These are phyloP conservation scores for Hirtodrosophila cameraria DNA, from an alignment of 2,888 invertebrate species.

Conservation along the genomic window DNA sequence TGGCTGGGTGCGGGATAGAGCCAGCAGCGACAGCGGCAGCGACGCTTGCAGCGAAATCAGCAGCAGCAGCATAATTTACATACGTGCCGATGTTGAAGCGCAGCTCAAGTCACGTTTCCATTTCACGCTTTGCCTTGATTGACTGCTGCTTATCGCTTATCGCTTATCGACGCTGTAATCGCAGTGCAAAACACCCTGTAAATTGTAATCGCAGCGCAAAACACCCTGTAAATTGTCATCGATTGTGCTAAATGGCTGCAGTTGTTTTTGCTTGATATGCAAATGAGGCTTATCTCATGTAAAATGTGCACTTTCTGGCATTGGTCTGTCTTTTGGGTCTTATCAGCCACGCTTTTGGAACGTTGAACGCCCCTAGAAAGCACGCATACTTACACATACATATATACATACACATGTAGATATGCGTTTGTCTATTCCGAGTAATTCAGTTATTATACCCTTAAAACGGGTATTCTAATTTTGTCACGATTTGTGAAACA, in stretches of 20 bases:
- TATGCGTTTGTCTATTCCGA: too few species aligned
- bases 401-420: too few species aligned
- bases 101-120: constrained; percentile 80
- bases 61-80: constrained; percentile 68
- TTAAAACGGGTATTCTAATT: too few species aligned
- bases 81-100: constrained; percentile 80
- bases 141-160: constrained; percentile 21
- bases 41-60: constrained; percentile 62
- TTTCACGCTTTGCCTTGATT: constrained; percentile 64
- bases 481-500: too few species aligned
- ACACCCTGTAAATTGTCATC: constrained; percentile 35
- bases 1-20: constrained; percentile 57
- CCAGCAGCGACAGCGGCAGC: constrained; percentile 20
- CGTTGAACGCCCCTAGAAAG: not conserved
- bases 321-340: too few species aligned
- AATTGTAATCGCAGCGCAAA: constrained; percentile 1
- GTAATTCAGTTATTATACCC: too few species aligned
- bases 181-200: constrained; percentile 37
- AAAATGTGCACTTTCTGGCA: too few species aligned
- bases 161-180: constrained; percentile 24
- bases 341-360: too few species aligned
- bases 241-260: too few species aligned
- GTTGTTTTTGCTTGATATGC: constrained; percentile 1
- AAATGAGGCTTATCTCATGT: not conserved
- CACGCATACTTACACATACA: too few species aligned